Conservation (phyloP, 2,888 invertebrate genomes). For the Oxystoma pomonae region DNA sequence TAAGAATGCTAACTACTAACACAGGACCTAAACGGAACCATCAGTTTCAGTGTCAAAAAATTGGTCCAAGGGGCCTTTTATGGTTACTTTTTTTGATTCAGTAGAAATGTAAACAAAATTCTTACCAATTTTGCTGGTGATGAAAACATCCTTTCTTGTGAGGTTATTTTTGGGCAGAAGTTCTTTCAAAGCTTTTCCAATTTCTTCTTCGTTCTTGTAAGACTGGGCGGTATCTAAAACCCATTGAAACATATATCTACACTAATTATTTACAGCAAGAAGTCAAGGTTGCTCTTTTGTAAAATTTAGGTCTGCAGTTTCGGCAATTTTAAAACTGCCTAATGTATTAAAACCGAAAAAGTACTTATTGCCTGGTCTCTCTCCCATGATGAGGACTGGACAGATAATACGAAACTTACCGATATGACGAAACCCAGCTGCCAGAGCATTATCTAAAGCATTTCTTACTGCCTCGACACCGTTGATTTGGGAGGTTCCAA, state of each 20-base stretch:
- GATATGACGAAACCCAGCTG: slow-evolving; percentile 64
- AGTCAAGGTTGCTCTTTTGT: no score
- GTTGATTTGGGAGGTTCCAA: slow-evolving; percentile 62
- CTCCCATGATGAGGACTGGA: no score
- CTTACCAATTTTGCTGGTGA: slow-evolving; percentile 76
- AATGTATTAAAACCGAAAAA: no score
- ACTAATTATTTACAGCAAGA: background rate
- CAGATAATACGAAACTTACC: slow-evolving; percentile 50
- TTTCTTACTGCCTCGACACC: slow-evolving; percentile 48
- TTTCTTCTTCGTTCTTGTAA: slow-evolving; percentile 69
- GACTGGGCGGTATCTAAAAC: slow-evolving; percentile 75
- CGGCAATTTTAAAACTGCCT: no score
- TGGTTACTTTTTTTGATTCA: no score
- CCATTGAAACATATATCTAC: slow-evolving; percentile 1
- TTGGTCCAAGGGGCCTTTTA: no score
- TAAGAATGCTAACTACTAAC: no score
- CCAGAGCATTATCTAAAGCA: slow-evolving; percentile 60
- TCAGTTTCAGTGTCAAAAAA: no score
- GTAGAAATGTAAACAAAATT: no score
- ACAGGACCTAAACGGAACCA: no score
- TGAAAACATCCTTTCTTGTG: slow-evolving; percentile 67
- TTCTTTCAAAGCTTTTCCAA: slow-evolving; percentile 61
- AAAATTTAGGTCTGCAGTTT: no score
- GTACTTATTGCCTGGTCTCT: no score
- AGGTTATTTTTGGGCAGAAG: slow-evolving; percentile 66